Base-by-base conservation (phyloP, 2,888 invertebrate species). In the Platerodrilus igneus region DNA sequence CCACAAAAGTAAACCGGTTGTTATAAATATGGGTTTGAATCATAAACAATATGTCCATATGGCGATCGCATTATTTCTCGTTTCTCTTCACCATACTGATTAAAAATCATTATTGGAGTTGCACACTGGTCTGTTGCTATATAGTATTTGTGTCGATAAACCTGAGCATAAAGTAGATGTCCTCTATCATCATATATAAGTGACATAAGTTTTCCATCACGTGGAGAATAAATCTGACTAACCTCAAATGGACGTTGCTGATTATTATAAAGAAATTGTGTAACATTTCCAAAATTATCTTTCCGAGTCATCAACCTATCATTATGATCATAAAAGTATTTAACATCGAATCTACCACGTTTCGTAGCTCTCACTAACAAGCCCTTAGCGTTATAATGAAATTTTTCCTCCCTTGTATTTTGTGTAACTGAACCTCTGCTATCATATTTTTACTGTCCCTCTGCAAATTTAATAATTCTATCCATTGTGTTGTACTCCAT, bases 261-360 rank as follows among this genome's bases (percentile, higher is more conserved):
- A 62, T 94, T 91, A 35, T 87, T 91, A 64, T 96, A 96, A 72
- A 94, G 92, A 74, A 92, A 96, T 68, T 96, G 95, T 0, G 94
- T 92, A 0, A 93, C 86, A 61, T 93, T 93, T 31, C 93, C 93
- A 54, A 86, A 90, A 66, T 91, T 91, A 59, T 92, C 92, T 63
- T 91, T 91, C 48, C 95, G 77, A 0, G 92, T 90, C 0, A 91
- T 81, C 44, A 96, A 72, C 76, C 79, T 76, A 57, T 91, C 89
- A 41, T 88, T 69, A 63, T 92, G 88, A 62, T 96, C 96, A 59
- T 96, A 96, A 61, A 82, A 87, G 64, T 93, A 95, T 32, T 85
- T 76, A 1, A 92, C 88, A 66, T 93, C 93, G 66, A 92, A 92
- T 52, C 90, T 75, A 32, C 92, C 92, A 37, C 85, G 76, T 63